These are phyloP conservation scores for Hydrotaea cyrtoneurina DNA, from an alignment of 2,888 invertebrate species.

Conservation along the genomic window DNA sequence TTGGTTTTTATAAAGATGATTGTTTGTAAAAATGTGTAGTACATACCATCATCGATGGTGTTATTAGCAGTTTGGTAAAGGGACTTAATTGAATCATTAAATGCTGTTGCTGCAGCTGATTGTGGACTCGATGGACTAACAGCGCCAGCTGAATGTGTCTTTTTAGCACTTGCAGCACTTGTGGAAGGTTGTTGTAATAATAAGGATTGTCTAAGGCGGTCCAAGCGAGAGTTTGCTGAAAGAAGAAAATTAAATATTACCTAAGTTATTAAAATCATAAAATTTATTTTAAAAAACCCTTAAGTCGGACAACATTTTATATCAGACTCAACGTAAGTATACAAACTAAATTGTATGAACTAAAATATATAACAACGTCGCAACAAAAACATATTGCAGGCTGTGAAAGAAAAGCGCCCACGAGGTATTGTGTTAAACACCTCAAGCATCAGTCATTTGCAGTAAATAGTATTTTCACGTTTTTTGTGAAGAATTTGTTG, in stretches of 20 bases:
- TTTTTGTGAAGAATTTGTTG: too few species aligned
- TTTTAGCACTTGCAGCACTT: background rate
- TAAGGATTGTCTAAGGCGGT: slow-evolving; percentile 68
- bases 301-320: too few species aligned
- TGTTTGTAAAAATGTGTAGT: background rate
- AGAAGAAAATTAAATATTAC: background rate
- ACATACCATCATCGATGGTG: slow-evolving; percentile 49
- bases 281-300: too few species aligned
- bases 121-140: background rate
- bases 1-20: background rate
- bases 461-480: too few species aligned
- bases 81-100: background rate
- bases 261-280: too few species aligned
- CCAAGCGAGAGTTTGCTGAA: slow-evolving; percentile 70
- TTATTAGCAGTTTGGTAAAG: slow-evolving; percentile 25
- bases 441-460: too few species aligned
- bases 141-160: background rate
- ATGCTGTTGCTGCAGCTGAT: background rate
- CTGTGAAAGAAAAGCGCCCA: too few species aligned
- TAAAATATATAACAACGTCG: too few species aligned
- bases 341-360: too few species aligned
- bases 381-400: too few species aligned
- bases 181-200: slow-evolving; percentile 46
- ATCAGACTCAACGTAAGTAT: too few species aligned
- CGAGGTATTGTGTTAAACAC: too few species aligned